Percentiles rank a stretch among this genome's conserved stretches.
phyloP scores from a whole-genome alignment of 2,113 vertebrate species.

The Lagenorhynchus albirostris region DNA sequence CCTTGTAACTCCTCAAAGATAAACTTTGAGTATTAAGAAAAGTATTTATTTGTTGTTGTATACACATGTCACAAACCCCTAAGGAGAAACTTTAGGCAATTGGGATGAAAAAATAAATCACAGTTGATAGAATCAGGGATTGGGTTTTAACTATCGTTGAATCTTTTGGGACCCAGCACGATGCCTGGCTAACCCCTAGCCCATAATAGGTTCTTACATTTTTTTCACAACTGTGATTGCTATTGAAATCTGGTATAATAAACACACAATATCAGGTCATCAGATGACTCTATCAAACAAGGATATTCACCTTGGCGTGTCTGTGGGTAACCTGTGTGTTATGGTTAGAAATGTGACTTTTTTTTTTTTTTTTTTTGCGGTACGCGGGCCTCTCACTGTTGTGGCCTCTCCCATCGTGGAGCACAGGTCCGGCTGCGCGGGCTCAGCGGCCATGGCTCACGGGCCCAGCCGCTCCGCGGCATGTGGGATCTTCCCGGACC shows the following conservation, averaged over 20 bases:
- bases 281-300: not conserved
- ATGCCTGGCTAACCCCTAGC: not conserved
- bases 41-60: not conserved
- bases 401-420: too few relatives aligned
- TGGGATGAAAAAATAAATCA: not conserved
- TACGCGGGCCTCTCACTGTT: too few relatives aligned
- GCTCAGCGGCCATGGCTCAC: too few relatives aligned
- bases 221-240: not conserved
- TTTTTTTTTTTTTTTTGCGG: too few relatives aligned
- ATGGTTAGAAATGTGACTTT: not conserved
- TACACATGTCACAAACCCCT: not conserved
- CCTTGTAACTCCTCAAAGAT: slow-evolving; percentile 23
- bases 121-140: not conserved
- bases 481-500: too few relatives aligned
- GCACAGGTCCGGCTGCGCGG: too few relatives aligned
- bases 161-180: not conserved
- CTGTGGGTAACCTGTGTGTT: not conserved
- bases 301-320: not conserved
- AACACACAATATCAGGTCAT: not conserved
- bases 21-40: not conserved
- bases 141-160: not conserved
- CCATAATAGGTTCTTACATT: not conserved
- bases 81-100: not conserved
- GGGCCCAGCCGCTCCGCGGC: too few relatives aligned
- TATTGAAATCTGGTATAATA: not conserved